phyloP scores from a whole-genome alignment of 1,140 invertebrate species.

The Phortica variegata region DNA sequence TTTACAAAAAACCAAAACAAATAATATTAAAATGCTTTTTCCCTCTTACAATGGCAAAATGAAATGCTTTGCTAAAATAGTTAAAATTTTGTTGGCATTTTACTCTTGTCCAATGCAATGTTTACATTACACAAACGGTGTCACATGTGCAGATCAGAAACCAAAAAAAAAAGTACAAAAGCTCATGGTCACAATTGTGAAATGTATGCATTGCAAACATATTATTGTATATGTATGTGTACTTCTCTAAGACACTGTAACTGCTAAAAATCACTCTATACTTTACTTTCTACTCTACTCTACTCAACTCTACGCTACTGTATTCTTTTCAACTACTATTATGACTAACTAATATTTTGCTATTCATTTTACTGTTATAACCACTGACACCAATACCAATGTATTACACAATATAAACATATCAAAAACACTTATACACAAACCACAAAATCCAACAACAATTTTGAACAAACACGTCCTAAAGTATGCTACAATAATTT shows the following conservation, averaged over 20 bases:
- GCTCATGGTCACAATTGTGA: constrained; percentile 16
- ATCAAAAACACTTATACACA: no score
- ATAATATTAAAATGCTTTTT: constrained; percentile 33
- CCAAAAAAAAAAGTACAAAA: no score
- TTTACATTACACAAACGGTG: constrained; percentile 45
- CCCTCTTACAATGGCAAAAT: constrained; percentile 27
- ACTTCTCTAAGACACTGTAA: constrained; percentile 28
- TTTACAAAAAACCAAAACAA: constrained; percentile 6
- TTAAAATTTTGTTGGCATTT: constrained; percentile 24
- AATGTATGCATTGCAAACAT: constrained; percentile 43
- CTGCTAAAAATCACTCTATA: constrained; percentile 1
- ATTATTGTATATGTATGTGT: constrained; percentile 52
- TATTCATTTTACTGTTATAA: background rate
- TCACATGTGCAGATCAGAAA: no score
- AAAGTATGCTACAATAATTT: no score
- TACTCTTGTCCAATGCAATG: constrained; percentile 31
- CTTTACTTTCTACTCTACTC: constrained; percentile 5
- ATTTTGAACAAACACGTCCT: no score
- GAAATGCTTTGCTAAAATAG: no score
- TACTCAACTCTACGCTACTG: constrained; percentile 3
- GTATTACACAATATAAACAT: no score
- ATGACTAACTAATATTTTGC: constrained; percentile 8
- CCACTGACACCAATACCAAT: no score
- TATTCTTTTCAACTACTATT: background rate
- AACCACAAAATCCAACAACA: no score